Evolutionary conservation across 1,140 invertebrate species (phyloP).

Genomic region (Aethina tumida): DNA sequence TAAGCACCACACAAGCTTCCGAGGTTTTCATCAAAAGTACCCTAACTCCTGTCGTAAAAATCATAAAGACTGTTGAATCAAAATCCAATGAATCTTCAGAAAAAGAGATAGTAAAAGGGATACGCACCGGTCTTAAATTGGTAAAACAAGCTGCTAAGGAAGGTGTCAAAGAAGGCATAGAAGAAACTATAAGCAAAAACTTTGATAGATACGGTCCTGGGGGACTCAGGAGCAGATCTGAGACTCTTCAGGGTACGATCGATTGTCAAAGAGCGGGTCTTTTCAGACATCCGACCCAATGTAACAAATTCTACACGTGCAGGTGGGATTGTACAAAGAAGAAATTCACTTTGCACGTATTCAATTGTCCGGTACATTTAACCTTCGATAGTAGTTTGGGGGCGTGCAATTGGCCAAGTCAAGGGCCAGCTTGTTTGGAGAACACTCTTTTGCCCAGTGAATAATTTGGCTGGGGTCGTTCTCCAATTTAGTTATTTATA

Average conservation of each 20-base stretch:
- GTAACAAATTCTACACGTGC: conserved; percentile 79
- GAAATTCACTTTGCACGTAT: conserved; percentile 65
- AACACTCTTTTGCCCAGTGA: conserved; percentile 46
- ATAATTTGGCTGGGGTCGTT: too few relatives aligned
- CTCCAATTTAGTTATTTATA: conserved; percentile 1
- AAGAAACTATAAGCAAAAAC: conserved; percentile 10
- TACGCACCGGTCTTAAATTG: conserved; percentile 19
- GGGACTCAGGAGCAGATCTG: conserved; percentile 42
- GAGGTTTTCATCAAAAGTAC: conserved; percentile 13
- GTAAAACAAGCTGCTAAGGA: conserved; percentile 25
- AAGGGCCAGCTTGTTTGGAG: conserved; percentile 65
- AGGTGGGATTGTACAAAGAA: conserved; percentile 74
- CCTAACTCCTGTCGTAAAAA: conserved; percentile 7
- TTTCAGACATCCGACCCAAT: conserved; percentile 71
- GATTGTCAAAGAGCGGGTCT: conserved; percentile 69
- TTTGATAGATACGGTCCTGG: conserved; percentile 47
- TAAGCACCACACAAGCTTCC: conserved; percentile 9
- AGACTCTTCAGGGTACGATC: conserved; percentile 48
- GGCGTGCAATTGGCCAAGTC: conserved; percentile 76
- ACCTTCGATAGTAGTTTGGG: conserved; percentile 64
- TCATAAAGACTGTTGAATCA: too few relatives aligned
- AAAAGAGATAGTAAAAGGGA: conserved; percentile 20
- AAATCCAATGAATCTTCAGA: too few relatives aligned
- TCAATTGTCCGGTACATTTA: conserved; percentile 72
- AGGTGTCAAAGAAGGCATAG: conserved; percentile 21